Percentiles rank a stretch among this genome's conserved stretches.
Conservation (phyloP, 2,888 invertebrate species). For the Pomacea canaliculata region DNA sequence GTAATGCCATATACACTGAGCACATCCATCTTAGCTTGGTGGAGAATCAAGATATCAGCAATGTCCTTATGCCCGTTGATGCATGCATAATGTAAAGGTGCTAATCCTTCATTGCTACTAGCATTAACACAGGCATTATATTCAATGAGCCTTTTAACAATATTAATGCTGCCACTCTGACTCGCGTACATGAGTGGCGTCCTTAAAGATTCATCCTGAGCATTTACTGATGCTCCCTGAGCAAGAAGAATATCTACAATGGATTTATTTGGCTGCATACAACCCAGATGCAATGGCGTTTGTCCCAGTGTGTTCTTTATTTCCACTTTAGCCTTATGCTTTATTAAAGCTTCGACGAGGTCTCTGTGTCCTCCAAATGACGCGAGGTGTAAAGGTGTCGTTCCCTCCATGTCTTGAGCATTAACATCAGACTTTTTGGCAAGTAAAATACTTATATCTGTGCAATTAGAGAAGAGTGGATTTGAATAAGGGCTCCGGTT, state of each 20-base stretch:
- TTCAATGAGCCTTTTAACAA: not conserved
- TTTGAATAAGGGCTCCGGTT: too few relatives aligned
- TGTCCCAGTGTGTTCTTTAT: not conserved
- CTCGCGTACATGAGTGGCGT: not conserved
- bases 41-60: not conserved
- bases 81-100: not conserved
- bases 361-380: not conserved
- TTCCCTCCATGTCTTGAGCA: not conserved
- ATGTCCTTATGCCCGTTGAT: not conserved
- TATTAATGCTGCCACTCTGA: not conserved
- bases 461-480: too few relatives aligned
- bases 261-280: not conserved
- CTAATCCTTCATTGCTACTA: not conserved
- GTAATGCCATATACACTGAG: slow-evolving; percentile 83
- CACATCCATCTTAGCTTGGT: slow-evolving; percentile 74
- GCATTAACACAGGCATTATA: not conserved
- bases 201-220: not conserved
- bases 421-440: not conserved
- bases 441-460: too few relatives aligned
- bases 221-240: not conserved
- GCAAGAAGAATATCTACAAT: not conserved
- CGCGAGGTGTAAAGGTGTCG: not conserved
- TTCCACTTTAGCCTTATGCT: not conserved
- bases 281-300: not conserved
- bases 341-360: not conserved